Evolutionary conservation across 1,140 invertebrate species (phyloP).

Genomic region (Mya arenaria): DNA sequence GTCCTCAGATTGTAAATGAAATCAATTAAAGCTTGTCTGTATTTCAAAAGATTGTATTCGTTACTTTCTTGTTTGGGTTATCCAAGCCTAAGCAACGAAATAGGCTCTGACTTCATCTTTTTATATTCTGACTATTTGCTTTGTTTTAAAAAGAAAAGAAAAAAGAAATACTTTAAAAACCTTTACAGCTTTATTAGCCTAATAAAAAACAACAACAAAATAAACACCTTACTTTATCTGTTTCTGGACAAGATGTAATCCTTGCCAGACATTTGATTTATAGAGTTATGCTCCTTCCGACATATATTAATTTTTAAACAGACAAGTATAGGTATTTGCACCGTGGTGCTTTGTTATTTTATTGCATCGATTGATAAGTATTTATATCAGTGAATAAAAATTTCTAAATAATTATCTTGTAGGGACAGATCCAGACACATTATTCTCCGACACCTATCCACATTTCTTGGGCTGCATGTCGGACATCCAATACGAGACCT

Average conservation of each 20-base stretch:
- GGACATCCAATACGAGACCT: slow-evolving; percentile 91
- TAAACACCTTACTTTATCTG: neutral
- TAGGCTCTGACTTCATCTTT: no score
- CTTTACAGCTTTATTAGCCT: neutral
- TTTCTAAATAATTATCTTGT: slow-evolving; percentile 6
- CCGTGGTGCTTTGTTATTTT: no score
- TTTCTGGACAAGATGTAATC: neutral
- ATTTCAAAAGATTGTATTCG: no score
- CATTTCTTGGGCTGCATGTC: slow-evolving; percentile 95
- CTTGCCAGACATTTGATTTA: neutral
- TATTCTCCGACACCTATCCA: slow-evolving; percentile 89
- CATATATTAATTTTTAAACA: neutral
- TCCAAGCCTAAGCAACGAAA: no score
- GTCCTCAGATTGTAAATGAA: no score
- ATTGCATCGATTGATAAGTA: no score
- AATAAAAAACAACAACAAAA: neutral
- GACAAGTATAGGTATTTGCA: no score
- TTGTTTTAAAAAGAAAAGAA: no score
- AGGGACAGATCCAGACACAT: slow-evolving; percentile 43
- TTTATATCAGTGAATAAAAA: neutral
- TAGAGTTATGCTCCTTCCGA: neutral
- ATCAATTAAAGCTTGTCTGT: no score
- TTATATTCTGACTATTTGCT: no score
- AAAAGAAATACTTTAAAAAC: no score
- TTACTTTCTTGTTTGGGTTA: no score